Percentiles rank a stretch among this genome's conserved stretches.
These are phyloP conservation scores for Drosophila lacicola DNA, from an alignment of 2,888 invertebrate genomes.

Conservation along the genomic window DNA sequence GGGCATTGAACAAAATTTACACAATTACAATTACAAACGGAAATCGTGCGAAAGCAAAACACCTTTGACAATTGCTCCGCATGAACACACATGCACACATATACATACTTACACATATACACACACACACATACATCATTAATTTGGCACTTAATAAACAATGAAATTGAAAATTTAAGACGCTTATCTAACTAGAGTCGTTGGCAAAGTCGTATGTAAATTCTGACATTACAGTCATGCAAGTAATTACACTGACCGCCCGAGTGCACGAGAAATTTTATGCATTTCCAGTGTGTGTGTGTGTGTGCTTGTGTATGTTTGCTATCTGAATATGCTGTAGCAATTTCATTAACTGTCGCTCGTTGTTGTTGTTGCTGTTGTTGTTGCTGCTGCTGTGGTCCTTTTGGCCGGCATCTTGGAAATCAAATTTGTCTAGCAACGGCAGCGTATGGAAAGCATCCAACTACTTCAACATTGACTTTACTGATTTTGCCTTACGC, in stretches of 20 bases:
- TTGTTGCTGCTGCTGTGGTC: constrained; percentile 14
- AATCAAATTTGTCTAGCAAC: constrained; percentile 50
- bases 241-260: constrained; percentile 66
- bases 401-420: constrained; percentile 41
- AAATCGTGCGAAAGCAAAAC: constrained; percentile 67
- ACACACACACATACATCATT: constrained; percentile 32
- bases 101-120: neutral
- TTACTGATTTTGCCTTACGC: constrained; percentile 71
- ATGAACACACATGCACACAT: constrained; percentile 2
- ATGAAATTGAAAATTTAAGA: constrained; percentile 77
- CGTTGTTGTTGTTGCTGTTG: constrained; percentile 14
- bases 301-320: constrained; percentile 12
- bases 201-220: constrained; percentile 60
- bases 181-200: constrained; percentile 63
- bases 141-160: constrained; percentile 78
- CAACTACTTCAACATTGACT: constrained; percentile 70
- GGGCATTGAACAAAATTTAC: constrained; percentile 70
- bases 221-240: constrained; percentile 65
- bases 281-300: constrained; percentile 35
- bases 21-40: constrained; percentile 73
- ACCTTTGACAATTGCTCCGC: constrained; percentile 60
- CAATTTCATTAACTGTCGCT: constrained; percentile 58
- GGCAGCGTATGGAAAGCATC: constrained; percentile 56
- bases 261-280: constrained; percentile 41
- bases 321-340: constrained; percentile 19